Conservation (phyloP, 2,888 invertebrate species). For the Glomeris marginata region DNA sequence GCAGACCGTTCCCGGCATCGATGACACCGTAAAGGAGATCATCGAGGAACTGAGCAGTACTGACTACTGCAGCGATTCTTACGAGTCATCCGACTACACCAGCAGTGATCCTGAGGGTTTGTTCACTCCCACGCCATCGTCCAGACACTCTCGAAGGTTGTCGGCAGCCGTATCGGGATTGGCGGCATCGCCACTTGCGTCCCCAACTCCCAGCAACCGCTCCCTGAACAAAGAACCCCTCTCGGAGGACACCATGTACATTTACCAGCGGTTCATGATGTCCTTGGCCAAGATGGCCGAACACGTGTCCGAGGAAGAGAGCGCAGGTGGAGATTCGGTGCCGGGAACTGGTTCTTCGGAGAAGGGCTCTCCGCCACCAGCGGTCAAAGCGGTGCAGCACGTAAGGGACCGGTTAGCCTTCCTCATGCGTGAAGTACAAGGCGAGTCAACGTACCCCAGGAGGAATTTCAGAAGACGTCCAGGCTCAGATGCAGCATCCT, state of each 20-base stretch:
- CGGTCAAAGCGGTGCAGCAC: conserved; percentile 83
- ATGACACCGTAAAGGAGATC: conserved; percentile 78
- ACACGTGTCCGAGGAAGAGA: conserved; percentile 12
- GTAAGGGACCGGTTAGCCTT: conserved; percentile 74
- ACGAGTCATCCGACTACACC: conserved; percentile 82
- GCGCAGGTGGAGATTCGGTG: background rate
- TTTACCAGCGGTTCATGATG: conserved; percentile 72
- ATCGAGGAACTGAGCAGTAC: conserved; percentile 84
- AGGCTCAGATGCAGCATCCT: conserved; percentile 10
- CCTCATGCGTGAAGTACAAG: conserved; percentile 73
- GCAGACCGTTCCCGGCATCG: conserved; percentile 83
- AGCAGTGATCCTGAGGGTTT: conserved; percentile 56
- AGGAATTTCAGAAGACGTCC: conserved; percentile 4
- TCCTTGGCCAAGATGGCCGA: conserved; percentile 49
- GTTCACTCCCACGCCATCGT: background rate
- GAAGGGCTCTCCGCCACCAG: conserved; percentile 47
- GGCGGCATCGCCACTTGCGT: background rate
- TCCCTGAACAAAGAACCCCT: background rate
- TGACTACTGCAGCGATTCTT: conserved; percentile 86
- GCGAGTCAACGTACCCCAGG: conserved; percentile 33
- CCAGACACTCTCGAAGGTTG: too few relatives aligned
- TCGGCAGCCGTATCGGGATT: background rate
- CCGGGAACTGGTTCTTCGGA: conserved; percentile 1
- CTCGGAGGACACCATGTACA: conserved; percentile 50
- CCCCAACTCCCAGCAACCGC: background rate